Percentiles rank a stretch among this genome's conserved stretches.
Evolutionary conservation across 2,888 invertebrate genomes (phyloP).

Genomic region (Cheilosia grossa): DNA sequence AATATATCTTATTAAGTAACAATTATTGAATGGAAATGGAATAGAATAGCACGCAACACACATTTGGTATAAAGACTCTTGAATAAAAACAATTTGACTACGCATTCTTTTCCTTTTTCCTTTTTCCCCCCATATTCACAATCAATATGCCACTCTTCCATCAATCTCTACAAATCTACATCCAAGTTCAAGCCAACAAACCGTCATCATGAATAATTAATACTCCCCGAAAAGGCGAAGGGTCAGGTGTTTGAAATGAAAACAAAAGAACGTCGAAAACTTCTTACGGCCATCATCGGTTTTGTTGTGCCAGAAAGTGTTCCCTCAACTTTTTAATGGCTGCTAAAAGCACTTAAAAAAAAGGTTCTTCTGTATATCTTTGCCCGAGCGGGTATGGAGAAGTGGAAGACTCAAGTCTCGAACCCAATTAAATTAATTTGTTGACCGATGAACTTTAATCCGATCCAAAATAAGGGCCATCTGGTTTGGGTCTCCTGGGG

Average conservation of each 20-base stretch:
- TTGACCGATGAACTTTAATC: constrained; percentile 73
- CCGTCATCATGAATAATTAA: constrained; percentile 73
- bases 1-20: too few relatives aligned
- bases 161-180: constrained; percentile 48
- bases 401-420: constrained; percentile 12
- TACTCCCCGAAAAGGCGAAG: constrained; percentile 50
- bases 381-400: neutral
- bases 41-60: too few relatives aligned
- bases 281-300: constrained; percentile 49
- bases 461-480: constrained; percentile 48
- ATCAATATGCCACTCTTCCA: constrained; percentile 31
- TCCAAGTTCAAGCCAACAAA: constrained; percentile 48
- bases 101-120: neutral
- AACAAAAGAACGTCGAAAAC: constrained; percentile 49
- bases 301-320: constrained; percentile 51
- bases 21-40: too few relatives aligned
- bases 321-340: constrained; percentile 70
- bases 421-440: constrained; percentile 74
- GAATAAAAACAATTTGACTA: neutral
- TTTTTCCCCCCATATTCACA: neutral
- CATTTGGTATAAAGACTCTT: too few relatives aligned
- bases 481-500: constrained; percentile 44
- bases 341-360: constrained; percentile 73
- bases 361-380: constrained; percentile 53
- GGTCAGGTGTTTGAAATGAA: constrained; percentile 71